phyloP scores from a whole-genome alignment of 2,888 invertebrate genomes.

The Criorhina ranunculi region DNA sequence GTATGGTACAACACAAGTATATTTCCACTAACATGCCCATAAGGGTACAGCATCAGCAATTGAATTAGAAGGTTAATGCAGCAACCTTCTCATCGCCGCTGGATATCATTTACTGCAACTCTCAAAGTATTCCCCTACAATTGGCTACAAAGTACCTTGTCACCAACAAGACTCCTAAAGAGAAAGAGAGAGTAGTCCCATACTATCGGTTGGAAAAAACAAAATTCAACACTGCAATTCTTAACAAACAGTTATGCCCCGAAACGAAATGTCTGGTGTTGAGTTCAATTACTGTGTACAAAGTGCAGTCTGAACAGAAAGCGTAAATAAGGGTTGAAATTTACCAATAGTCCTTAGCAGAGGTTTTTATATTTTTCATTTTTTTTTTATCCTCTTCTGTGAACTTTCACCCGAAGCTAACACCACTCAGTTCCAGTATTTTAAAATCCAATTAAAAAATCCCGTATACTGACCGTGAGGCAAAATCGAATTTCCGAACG shows the following conservation, averaged over 20 bases:
- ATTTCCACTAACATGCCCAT: slow-evolving; percentile 24
- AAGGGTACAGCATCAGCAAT: slow-evolving; percentile 38
- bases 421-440: slow-evolving; percentile 80
- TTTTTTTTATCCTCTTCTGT: slow-evolving; percentile 80
- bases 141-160: slow-evolving; percentile 54
- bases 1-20: no score
- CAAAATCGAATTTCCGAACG: slow-evolving; percentile 69
- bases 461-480: slow-evolving; percentile 76
- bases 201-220: neutral
- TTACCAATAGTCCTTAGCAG: slow-evolving; percentile 7
- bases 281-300: slow-evolving; percentile 67
- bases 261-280: slow-evolving; percentile 69
- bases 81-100: slow-evolving; percentile 19
- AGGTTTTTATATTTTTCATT: slow-evolving; percentile 6
- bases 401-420: slow-evolving; percentile 78
- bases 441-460: slow-evolving; percentile 85
- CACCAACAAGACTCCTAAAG: slow-evolving; percentile 29
- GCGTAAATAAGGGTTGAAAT: slow-evolving; percentile 46
- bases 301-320: slow-evolving; percentile 39
- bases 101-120: slow-evolving; percentile 41
- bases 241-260: slow-evolving; percentile 57
- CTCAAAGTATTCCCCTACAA: slow-evolving; percentile 25
- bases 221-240: slow-evolving; percentile 56
- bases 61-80: slow-evolving; percentile 41
- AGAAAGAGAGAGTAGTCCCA: neutral